Conservation (phyloP, 2,888 invertebrate species). For the Oasisia sp. region DNA sequence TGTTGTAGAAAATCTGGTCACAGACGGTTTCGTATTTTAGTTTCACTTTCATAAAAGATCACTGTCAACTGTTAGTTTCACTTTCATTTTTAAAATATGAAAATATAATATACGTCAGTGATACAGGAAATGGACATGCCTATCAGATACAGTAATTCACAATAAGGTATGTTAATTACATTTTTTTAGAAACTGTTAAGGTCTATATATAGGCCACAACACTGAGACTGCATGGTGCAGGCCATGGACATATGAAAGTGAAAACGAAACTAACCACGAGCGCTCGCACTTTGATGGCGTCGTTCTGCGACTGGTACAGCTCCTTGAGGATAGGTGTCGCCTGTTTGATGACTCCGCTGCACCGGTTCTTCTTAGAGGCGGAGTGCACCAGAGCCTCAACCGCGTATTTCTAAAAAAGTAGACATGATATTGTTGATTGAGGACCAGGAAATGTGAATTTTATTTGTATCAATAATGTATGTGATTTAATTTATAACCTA, state of each 20-base stretch:
- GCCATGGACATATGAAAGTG: not conserved
- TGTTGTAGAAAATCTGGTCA: not conserved
- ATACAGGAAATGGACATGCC: too few relatives aligned
- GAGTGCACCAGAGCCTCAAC: slow-evolving; percentile 97
- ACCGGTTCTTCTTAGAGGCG: slow-evolving; percentile 94
- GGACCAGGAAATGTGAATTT: too few relatives aligned
- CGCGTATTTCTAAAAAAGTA: slow-evolving; percentile 78
- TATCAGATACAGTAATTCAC: too few relatives aligned
- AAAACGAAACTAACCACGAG: slow-evolving; percentile 69
- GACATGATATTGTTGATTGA: too few relatives aligned
- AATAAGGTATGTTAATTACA: too few relatives aligned
- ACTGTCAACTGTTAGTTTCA: not conserved
- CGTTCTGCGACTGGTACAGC: slow-evolving; percentile 89
- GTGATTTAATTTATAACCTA: too few relatives aligned
- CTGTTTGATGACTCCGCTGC: slow-evolving; percentile 85
- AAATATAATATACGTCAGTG: too few relatives aligned
- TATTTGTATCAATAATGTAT: too few relatives aligned
- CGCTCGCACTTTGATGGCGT: slow-evolving; percentile 79
- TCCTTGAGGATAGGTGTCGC: slow-evolving; percentile 94
- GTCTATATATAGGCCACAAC: too few relatives aligned
- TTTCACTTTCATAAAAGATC: not conserved
- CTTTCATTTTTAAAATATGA: too few relatives aligned
- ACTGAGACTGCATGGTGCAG: too few relatives aligned
- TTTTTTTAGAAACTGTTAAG: too few relatives aligned
- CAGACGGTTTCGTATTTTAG: not conserved